These are phyloP conservation scores for Tragulus kanchil DNA, from an alignment of 2,113 vertebrate genomes.

Conservation along the genomic window DNA sequence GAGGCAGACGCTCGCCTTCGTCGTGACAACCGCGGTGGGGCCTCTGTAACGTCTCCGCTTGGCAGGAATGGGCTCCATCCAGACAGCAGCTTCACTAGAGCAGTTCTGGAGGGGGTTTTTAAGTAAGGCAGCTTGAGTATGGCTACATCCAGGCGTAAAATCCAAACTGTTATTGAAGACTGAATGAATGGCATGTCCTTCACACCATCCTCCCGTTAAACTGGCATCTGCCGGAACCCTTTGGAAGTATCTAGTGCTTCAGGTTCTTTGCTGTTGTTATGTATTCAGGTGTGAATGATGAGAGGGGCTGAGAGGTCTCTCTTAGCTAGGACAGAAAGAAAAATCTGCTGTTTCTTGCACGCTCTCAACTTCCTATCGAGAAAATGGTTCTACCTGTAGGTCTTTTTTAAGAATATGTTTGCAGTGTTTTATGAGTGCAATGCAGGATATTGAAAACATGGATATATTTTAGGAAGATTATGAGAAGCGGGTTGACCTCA, in stretches of 20 bases:
- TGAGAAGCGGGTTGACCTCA: background rate
- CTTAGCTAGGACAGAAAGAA: background rate
- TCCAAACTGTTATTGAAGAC: constrained; percentile 41
- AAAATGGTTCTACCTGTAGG: background rate
- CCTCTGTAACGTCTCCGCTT: background rate
- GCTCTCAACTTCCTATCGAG: background rate
- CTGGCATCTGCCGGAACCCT: background rate
- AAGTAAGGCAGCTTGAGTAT: background rate
- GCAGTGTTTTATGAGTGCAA: background rate
- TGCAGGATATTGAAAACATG: background rate
- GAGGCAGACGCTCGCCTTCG: background rate
- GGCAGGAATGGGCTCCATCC: too few relatives aligned
- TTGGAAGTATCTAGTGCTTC: background rate
- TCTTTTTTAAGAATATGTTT: background rate
- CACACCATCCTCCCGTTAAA: background rate
- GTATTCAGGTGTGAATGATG: background rate
- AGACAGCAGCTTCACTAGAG: background rate
- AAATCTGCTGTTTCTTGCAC: background rate
- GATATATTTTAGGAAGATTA: background rate
- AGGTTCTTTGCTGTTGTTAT: background rate
- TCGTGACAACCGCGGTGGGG: background rate
- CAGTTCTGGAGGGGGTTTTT: background rate
- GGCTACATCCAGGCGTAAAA: background rate
- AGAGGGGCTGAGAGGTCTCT: background rate
- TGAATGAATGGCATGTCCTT: background rate